phyloP scores from a whole-genome alignment of 2,113 vertebrate species.

The Dipodomys merriami region DNA sequence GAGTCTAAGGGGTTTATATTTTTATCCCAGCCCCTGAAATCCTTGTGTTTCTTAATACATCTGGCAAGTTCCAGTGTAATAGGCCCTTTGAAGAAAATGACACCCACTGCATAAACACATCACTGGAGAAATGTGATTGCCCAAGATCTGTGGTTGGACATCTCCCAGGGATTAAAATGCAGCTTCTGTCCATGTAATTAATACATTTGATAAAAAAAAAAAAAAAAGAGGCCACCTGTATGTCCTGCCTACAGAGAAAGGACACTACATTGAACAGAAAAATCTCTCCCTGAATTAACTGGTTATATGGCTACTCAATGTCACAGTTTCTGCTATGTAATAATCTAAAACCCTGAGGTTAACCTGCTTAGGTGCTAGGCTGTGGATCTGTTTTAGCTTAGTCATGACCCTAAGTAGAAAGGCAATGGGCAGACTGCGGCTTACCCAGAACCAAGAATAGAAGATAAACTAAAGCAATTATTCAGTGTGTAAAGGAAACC shows the following conservation, averaged over 20 bases:
- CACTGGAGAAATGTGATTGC: conserved; percentile 18
- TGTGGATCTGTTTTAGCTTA: neutral
- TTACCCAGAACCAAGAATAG: neutral
- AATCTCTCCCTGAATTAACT: neutral
- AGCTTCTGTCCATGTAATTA: conserved; percentile 54
- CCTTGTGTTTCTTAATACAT: conserved; percentile 29
- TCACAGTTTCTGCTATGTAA: conserved; percentile 15
- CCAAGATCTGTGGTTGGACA: conserved; percentile 34
- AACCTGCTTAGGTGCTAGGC: neutral
- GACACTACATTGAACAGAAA: neutral
- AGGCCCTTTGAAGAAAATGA: conserved; percentile 68
- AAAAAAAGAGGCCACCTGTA: conserved; percentile 37
- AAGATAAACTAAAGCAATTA: neutral
- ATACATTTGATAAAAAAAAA: conserved; percentile 22
- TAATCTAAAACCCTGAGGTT: neutral
- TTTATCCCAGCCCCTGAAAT: conserved; percentile 40
- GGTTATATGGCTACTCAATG: neutral
- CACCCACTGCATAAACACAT: conserved; percentile 31
- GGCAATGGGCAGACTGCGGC: neutral
- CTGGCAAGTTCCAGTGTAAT: conserved; percentile 38
- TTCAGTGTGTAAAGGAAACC: neutral
- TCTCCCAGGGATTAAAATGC: conserved; percentile 44
- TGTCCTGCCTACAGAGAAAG: conserved; percentile 14
- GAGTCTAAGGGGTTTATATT: conserved; percentile 54
- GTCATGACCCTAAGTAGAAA: neutral